phyloP scores from a whole-genome alignment of 2,797 vertebrate genomes.

The Sebastes alutus region DNA sequence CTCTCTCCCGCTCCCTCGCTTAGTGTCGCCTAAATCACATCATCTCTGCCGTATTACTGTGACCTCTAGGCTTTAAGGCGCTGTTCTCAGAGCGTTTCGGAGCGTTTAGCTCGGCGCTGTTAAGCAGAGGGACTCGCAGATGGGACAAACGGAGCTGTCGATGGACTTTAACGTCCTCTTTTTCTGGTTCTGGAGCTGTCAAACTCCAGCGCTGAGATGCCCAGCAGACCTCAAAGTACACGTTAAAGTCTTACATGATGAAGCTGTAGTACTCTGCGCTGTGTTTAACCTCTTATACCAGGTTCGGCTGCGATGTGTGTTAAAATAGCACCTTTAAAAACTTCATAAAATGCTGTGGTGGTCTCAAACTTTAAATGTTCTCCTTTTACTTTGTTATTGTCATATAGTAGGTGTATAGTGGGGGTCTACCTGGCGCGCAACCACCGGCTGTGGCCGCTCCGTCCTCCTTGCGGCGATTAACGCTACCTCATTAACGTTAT shows the following conservation, averaged over 20 bases:
- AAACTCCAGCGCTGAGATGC: background rate
- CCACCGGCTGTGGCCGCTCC: no score
- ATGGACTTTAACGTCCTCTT: background rate
- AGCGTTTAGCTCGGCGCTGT: background rate
- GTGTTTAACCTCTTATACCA: background rate
- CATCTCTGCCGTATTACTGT: conserved; percentile 19
- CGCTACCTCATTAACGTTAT: no score
- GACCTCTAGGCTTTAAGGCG: conserved; percentile 21
- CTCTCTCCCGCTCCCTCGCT: conserved; percentile 13
- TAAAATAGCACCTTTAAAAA: fast-evolving
- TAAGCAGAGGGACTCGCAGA: conserved; percentile 5
- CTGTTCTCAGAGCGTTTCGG: background rate
- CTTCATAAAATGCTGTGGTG: no score
- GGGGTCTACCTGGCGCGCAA: no score
- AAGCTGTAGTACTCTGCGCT: background rate
- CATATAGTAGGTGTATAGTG: no score
- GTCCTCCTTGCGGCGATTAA: no score
- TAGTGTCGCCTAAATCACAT: conserved; percentile 36
- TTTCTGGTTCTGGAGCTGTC: background rate
- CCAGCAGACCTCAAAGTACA: background rate
- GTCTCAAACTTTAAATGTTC: no score
- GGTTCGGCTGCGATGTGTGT: no score
- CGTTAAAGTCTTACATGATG: background rate
- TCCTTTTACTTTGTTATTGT: no score
- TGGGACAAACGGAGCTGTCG: background rate